Conservation (phyloP, 2,113 vertebrate genomes). For the Plotosus lineatus region DNA sequence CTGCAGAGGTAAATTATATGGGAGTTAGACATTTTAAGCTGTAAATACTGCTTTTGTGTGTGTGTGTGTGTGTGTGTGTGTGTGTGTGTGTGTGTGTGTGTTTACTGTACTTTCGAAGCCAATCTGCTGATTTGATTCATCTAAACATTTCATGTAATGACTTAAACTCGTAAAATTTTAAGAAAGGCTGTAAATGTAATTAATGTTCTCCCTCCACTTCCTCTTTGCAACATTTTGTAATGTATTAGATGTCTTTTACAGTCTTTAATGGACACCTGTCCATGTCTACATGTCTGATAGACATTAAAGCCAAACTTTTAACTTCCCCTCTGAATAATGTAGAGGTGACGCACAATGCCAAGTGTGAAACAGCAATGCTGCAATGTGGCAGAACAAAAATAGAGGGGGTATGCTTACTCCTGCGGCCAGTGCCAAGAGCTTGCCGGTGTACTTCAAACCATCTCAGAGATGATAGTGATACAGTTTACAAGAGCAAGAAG, state of each 20-base stretch:
- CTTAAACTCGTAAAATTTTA: slow-evolving; percentile 62
- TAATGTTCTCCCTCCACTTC: slow-evolving; percentile 63
- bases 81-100: slow-evolving; percentile 43
- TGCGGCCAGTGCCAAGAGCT: slow-evolving; percentile 14
- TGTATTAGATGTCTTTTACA: slow-evolving; percentile 49
- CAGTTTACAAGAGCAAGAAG: slow-evolving; percentile 39
- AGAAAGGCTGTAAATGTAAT: slow-evolving; percentile 33
- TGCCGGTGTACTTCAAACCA: slow-evolving; percentile 12
- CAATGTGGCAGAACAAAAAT: slow-evolving; percentile 19
- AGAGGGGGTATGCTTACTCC: not conserved
- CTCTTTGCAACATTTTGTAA: slow-evolving; percentile 42
- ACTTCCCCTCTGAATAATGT: slow-evolving; percentile 64
- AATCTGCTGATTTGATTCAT: slow-evolving; percentile 43
- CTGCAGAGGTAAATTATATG: no score
- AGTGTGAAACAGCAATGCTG: slow-evolving; percentile 28
- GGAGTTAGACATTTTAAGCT: no score
- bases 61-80: no score
- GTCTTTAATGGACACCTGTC: slow-evolving; percentile 32
- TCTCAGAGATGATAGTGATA: slow-evolving; percentile 15
- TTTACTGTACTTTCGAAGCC: slow-evolving; percentile 46
- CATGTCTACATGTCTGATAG: not conserved
- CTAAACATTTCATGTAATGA: slow-evolving; percentile 54
- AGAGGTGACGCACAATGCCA: slow-evolving; percentile 60
- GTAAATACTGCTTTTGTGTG: no score
- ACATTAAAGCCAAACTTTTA: slow-evolving; percentile 43